Evolutionary conservation across 2,888 invertebrate species (phyloP), one percentile per base, ranked within the genome.

Genomic region (Chaetogeoica ovagalla): DNA sequence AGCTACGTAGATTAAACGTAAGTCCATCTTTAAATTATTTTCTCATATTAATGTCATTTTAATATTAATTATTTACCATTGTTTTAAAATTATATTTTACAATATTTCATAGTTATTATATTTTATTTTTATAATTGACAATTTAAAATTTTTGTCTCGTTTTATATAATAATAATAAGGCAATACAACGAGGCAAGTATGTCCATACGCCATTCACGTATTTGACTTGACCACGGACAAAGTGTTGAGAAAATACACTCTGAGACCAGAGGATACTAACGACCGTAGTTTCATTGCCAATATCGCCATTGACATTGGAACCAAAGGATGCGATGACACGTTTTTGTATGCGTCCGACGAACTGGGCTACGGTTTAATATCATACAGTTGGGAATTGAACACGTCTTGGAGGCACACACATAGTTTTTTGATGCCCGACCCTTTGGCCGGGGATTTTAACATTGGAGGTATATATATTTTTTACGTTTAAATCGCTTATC

Each of bases 261-360:
- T 94, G 84, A 93, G 92, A 84, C 90, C 92, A 73, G 86, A 86
- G 0, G 90, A 91, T 83, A 91, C 92, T 0, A 93, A 92, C 84
- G 90, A 91, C 74, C 90, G 91, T 83, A 91, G 92, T 0, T 94
- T 94, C 88, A 92, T 94, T 85, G 94, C 93, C 4, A 94, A 94
- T 85, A 90, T 93, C 84, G 91, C 92, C 5, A 90, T 94, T 0
- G 94, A 94, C 84, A 90, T 90, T 1, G 89, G 90, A 71, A 88
- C 90, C 52, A 87, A 90, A 30, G 89, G 90, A 48, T 94, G 94
- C 84, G 90, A 92, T 72, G 88, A 93, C 82, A 91, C 94, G 0
- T 92, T 89, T 84, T 93, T 93, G 0, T 94, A 94, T 85, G 87
- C 93, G 19, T 92, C 94, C 0, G 94, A 94, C 85, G 82, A 85